Base-by-base conservation (phyloP, 2,113 vertebrate species). In the Zosterops borbonicus region DNA sequence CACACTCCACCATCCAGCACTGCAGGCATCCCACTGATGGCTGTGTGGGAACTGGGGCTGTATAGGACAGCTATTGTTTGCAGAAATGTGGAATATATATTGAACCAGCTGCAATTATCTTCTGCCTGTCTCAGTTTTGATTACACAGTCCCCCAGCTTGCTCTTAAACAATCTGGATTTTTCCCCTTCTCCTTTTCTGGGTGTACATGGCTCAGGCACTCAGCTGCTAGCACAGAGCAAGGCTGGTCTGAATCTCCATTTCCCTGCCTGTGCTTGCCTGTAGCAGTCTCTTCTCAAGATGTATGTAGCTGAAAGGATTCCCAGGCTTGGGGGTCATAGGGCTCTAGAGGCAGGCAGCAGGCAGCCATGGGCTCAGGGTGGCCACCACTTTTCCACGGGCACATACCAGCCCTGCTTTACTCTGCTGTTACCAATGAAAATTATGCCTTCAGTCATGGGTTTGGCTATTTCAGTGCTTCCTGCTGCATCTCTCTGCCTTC, bases 361-460 rank as follows among this genome's bases (percentile, higher is more conserved):
- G 47, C 20, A 85, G 65, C 42, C 0, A 0, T 10, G 44, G 67
- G 35, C 64, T 67, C n/a, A 27, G 69, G 52, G 2, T 0, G 37
- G 23, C 44, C n/a, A 29, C 21, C 8, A 3, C 37, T 56, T n/a
- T 58, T 90, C 12, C 27, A 21, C 0, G 0, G 83, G 79, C 52
- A 35, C 7, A 3, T 42, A 47, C 24, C 60, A 86, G 73, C 24
- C 42, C 69, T 81, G 59, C 42, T 52, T 83, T 19, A 18, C n/a
- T 49, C 70, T 46, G 28, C 53, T 76, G 41, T 46, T 83, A 15
- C 31, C 3, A 3, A 35, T 31, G 29, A 78, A 91, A 77, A 77
- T 20, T 1, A 46, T 47, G 50, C 31, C 46, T 92, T 86, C 42
- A 29, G 63, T 65, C n/a, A 3, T 0, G 0, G 8, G 9, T 85